Evolutionary conservation across 2,113 vertebrate species (phyloP), one percentile per base, ranked within the genome.

Genomic region (Loxodonta africana): DNA sequence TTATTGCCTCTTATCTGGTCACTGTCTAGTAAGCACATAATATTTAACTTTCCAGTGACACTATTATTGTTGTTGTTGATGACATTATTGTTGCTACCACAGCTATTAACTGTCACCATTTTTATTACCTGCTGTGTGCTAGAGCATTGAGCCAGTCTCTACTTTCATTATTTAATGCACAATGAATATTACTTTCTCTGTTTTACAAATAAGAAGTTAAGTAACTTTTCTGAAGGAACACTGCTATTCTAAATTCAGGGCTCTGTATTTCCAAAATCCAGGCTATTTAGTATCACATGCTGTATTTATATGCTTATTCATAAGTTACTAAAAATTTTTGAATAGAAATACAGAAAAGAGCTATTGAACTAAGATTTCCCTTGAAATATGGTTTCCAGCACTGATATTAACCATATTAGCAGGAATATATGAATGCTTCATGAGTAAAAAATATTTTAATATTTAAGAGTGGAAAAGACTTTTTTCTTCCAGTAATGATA

Each of bases 241-340:
- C 65, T 95, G 77, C 15, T 95, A 74, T n/a, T 37, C 15, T 80
- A 30, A 95, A 86, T 33, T 21, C 51, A 92, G n/a, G 26, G 81
- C 7, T 41, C 8, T 92, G 18, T 81, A 53, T 83, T 94, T 81
- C 6, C 26, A n/a, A 80, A 95, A 78, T 73, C 91, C 21, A 93
- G 37, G 8, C 23, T 71, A 80, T 90, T 48, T 44, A 63, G 6
- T 33, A 81, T 69, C 17, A 71, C 23, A 53, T 86, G 81, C 83
- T 60, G 76, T 69, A 88, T 78, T 57, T 92, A 65, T 20, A 51
- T 71, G 10, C 12, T 60, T 85, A 37, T 33, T 86, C 60, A 67
- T 73, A 48, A 91, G 85, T 77, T 88, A 80, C 15, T 44, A 89
- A 88, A 65, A 30, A 17, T 85, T 74, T 93, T 92, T 44, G 37